Percentiles rank a stretch among this genome's conserved stretches.
Evolutionary conservation across 2,888 invertebrate species (phyloP).

Genomic region (Lobophora halterata): DNA sequence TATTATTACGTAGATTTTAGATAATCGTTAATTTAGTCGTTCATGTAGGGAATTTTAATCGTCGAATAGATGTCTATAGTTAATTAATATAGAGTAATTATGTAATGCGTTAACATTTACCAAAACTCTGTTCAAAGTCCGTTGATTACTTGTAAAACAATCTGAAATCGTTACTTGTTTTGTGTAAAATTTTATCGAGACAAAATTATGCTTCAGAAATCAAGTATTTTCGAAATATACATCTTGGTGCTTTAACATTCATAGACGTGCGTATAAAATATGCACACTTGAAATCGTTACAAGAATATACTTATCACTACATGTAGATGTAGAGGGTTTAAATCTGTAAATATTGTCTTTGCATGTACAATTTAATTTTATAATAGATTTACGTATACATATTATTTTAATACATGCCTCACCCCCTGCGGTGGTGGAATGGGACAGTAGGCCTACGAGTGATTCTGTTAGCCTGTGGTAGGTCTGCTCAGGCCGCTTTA

Average conservation of each 20-base stretch:
- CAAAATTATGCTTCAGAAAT: conserved; percentile 43
- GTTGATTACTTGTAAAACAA: conserved; percentile 36
- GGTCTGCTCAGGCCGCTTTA: conserved; percentile 38
- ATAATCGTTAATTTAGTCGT: conserved; percentile 55
- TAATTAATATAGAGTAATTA: conserved; percentile 52
- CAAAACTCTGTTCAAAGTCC: conserved; percentile 64
- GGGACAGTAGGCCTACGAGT: conserved; percentile 46
- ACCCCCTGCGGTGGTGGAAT: conserved; percentile 38
- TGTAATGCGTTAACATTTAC: conserved; percentile 60
- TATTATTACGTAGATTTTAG: conserved; percentile 56
- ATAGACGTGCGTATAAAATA: conserved; percentile 59
- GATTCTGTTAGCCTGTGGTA: conserved; percentile 30
- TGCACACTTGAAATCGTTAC: conserved; percentile 54
- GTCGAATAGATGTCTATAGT: conserved; percentile 62
- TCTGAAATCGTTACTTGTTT: conserved; percentile 25
- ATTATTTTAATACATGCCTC: conserved; percentile 39
- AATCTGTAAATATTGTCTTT: conserved; percentile 58
- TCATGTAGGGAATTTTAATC: conserved; percentile 65
- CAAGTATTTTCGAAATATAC: conserved; percentile 44
- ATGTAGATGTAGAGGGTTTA: conserved; percentile 41
- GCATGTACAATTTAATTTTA: conserved; percentile 57
- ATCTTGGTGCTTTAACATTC: conserved; percentile 63
- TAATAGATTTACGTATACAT: conserved; percentile 31
- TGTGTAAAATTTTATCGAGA: conserved; percentile 13
- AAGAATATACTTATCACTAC: conserved; percentile 50